Base-by-base conservation (phyloP, 2,888 invertebrate species). In the Ophion costatus region DNA sequence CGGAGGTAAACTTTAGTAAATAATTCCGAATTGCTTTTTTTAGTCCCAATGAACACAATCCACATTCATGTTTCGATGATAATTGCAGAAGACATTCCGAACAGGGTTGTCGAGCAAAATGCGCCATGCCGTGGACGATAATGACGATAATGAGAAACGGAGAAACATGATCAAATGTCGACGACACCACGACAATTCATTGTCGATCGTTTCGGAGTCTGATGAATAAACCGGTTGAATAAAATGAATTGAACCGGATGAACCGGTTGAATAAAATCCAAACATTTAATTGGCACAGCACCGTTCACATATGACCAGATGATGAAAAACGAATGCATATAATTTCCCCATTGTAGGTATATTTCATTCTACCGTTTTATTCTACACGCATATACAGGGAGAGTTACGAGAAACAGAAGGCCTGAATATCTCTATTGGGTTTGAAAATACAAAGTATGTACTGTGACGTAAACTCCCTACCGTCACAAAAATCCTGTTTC, bases 21-120 rank as follows among this genome's bases (percentile, higher is more conserved):
- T 29, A 29, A 29, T 29, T 2, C 29, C 4, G 4, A 2, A 4
- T 29, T 29, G 29, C 29, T 29, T 4, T 4, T 4, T 29, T 29
- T 4, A 29, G 2, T 29, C 29, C 4, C 29, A 29, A 29, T 29
- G 29, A 29, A 4, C 4, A 29, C 29, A 29, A 29, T 29, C 29
- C 2, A 29, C 4, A 29, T 4, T 29, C 29, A 29, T 29, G 4
- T 29, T 29, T 29, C 29, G 29, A 4, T 29, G 29, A 29, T 4
- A 29, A 57, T 91, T 94, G 86, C 95, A 97, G 96, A 96, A 96
- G 86, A 96, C 96, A 80, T 94, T 96, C 89, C 96, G 96, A 94
- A 95, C 96, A 89, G 96, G 96, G 94, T 96, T 97, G 96, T 96
- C 96, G 85, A 95, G 96, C 84, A 97, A 97, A 93, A 94, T 96